Evolutionary conservation across 2,113 vertebrate genomes (phyloP).

Genomic region (Anser cygnoides): DNA sequence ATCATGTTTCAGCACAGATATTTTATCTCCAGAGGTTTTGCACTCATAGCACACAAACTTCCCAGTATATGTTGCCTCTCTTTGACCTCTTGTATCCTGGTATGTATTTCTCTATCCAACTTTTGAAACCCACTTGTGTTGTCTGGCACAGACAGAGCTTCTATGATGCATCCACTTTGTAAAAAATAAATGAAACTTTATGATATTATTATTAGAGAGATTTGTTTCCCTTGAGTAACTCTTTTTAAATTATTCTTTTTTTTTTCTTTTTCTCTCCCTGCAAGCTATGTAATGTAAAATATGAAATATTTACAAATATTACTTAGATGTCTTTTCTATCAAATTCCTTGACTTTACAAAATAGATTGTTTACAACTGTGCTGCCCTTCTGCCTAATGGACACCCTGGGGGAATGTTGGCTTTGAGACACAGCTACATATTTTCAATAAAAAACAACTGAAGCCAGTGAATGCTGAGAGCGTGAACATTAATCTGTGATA

Average conservation of each 20-base stretch:
- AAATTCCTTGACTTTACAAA: conserved; percentile 70
- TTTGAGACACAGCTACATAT: conserved; percentile 69
- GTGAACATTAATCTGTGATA: conserved; percentile 70
- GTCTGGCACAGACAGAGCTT: not conserved
- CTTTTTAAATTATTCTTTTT: not conserved
- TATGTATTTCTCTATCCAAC: not conserved
- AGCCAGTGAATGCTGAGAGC: conserved; percentile 36
- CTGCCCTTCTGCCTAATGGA: conserved; percentile 73
- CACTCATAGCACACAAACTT: not conserved
- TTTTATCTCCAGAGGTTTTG: not conserved
- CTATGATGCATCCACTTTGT: not conserved
- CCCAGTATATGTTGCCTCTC: not conserved
- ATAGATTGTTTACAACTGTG: conserved; percentile 70
- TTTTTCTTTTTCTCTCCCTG: not conserved
- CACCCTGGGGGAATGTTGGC: conserved; percentile 59
- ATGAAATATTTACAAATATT: conserved; percentile 71
- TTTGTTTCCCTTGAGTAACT: not conserved
- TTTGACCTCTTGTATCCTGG: not conserved
- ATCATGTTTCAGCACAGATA: not conserved
- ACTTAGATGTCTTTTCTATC: conserved; percentile 52
- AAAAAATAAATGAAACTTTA: not conserved
- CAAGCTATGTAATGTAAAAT: conserved; percentile 25
- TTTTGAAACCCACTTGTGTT: not conserved
- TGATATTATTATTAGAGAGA: not conserved
- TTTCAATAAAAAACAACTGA: conserved; percentile 66